phyloP scores from a whole-genome alignment of 1,140 invertebrate genomes.

The Elymnias hypermnestra region DNA sequence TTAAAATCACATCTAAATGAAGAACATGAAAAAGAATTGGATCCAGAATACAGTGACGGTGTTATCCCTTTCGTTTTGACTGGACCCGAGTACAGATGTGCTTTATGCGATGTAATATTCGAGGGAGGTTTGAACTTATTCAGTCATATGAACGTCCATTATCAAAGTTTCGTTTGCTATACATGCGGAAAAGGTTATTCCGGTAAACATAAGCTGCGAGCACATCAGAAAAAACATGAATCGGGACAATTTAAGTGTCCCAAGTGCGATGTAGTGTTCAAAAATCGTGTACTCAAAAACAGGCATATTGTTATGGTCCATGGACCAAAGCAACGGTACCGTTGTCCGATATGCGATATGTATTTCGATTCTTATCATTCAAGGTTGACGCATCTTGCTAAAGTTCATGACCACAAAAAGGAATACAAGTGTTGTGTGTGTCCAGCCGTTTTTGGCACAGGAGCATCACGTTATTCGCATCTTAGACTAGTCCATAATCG shows the following conservation, averaged over 20 bases:
- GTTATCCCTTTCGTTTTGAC: slow-evolving; percentile 44
- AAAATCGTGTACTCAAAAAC: slow-evolving; percentile 30
- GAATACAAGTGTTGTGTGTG: slow-evolving; percentile 46
- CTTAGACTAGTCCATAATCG: slow-evolving; percentile 37
- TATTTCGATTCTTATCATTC: slow-evolving; percentile 39
- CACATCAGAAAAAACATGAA: slow-evolving; percentile 75
- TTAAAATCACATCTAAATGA: slow-evolving; percentile 37
- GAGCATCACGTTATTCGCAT: slow-evolving; percentile 35
- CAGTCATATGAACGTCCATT: slow-evolving; percentile 61
- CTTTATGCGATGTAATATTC: slow-evolving; percentile 46
- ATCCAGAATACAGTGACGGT: slow-evolving; percentile 31
- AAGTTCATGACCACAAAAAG: slow-evolving; percentile 37
- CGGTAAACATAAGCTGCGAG: slow-evolving; percentile 67
- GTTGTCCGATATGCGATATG: slow-evolving; percentile 40
- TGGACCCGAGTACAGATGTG: slow-evolving; percentile 40
- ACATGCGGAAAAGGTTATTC: slow-evolving; percentile 80
- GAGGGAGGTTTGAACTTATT: slow-evolving; percentile 41
- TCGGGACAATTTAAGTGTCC: slow-evolving; percentile 80
- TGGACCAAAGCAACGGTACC: slow-evolving; percentile 37
- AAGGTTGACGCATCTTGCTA: slow-evolving; percentile 40
- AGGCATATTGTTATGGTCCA: slow-evolving; percentile 32
- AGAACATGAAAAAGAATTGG: slow-evolving; percentile 26
- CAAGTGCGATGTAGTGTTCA: slow-evolving; percentile 82
- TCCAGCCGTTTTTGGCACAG: slow-evolving; percentile 33
- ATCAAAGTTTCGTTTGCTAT: slow-evolving; percentile 76